Evolutionary conservation across 2,888 invertebrate genomes (phyloP).

Genomic region (Chorisops tibialis): DNA sequence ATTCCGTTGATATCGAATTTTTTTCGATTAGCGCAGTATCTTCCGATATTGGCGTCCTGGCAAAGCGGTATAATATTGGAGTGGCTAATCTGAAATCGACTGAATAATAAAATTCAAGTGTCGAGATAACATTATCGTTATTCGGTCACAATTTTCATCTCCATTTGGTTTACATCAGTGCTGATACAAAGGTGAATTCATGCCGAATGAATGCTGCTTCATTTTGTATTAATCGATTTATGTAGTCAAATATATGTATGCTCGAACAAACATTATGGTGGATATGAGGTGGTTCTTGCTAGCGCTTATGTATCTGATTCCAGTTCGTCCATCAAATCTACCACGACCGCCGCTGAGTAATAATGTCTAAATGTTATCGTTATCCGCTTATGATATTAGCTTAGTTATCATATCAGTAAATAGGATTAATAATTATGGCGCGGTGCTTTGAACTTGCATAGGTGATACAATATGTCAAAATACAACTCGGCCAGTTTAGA

Average conservation of each 20-base stretch:
- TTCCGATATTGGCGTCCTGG: not conserved
- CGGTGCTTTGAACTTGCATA: constrained; percentile 40
- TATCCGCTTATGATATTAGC: constrained; percentile 39
- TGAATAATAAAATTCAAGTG: not conserved
- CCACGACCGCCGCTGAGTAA: not conserved
- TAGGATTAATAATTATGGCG: constrained; percentile 46
- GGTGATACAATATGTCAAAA: constrained; percentile 28
- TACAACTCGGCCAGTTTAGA: constrained; percentile 15
- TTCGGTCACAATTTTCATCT: not conserved
- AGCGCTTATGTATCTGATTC: too few species aligned
- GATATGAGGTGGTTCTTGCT: not conserved
- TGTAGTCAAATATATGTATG: not conserved
- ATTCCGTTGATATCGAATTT: too few species aligned
- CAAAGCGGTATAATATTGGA: too few species aligned
- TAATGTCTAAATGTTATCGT: constrained; percentile 21
- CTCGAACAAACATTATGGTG: not conserved
- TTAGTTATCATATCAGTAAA: constrained; percentile 43
- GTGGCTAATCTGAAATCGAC: too few species aligned
- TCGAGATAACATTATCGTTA: not conserved
- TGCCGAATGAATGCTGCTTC: not conserved
- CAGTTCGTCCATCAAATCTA: too few species aligned
- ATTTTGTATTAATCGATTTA: not conserved
- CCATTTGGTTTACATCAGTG: not conserved
- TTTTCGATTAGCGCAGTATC: too few species aligned
- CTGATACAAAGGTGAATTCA: not conserved